Conservation (phyloP, 2,888 invertebrate species). For the Scaptomyza polygonia region DNA sequence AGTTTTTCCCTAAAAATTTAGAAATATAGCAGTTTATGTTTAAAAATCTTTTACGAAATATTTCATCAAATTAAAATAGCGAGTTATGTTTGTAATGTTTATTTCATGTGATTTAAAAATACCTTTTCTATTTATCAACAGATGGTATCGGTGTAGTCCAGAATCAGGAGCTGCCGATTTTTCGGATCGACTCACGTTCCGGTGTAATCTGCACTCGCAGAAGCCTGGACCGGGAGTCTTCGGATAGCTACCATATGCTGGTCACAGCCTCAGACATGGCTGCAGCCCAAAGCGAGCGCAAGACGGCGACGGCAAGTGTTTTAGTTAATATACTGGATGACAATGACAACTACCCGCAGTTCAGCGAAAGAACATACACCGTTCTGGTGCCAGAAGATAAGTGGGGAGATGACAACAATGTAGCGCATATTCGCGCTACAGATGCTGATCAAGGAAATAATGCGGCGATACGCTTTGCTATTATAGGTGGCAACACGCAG, state of each 20-base stretch:
- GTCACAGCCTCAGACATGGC: conserved; percentile 95
- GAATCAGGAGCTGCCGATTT: conserved; percentile 90
- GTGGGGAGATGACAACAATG: conserved; percentile 92
- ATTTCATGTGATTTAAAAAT: too few species aligned
- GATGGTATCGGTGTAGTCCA: conserved; percentile 86
- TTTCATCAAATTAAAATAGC: too few species aligned
- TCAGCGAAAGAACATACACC: conserved; percentile 94
- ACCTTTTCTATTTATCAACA: not conserved
- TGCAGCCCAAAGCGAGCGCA: conserved; percentile 90
- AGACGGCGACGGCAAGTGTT: conserved; percentile 92
- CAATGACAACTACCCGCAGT: conserved; percentile 97
- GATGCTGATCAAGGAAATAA: conserved; percentile 97
- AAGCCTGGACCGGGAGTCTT: conserved; percentile 93
- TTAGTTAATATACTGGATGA: conserved; percentile 93
- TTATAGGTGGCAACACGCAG: conserved; percentile 97
- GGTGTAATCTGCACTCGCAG: conserved; percentile 94
- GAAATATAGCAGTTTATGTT: too few species aligned
- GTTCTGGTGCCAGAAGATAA: conserved; percentile 95
- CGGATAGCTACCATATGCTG: conserved; percentile 92
- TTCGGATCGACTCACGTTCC: conserved; percentile 92
- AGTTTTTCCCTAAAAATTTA: too few species aligned
- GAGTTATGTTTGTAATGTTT: too few species aligned
- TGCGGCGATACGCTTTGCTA: conserved; percentile 96
- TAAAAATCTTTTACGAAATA: too few species aligned
- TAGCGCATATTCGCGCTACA: conserved; percentile 92